Base-by-base conservation (phyloP, 1,140 invertebrate genomes). In the Camponotus vicinus region DNA sequence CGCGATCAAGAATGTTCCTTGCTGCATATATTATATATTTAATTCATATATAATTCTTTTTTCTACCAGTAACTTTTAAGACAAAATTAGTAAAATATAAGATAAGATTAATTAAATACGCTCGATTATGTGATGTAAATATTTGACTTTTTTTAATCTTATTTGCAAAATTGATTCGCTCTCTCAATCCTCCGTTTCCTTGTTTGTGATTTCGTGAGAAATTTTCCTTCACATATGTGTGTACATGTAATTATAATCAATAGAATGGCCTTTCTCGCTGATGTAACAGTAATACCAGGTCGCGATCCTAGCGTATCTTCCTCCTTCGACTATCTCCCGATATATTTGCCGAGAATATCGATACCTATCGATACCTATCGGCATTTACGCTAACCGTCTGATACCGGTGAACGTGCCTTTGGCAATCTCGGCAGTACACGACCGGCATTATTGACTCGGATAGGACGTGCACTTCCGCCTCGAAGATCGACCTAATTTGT, bases 281-380 rank as follows among this genome's bases (percentile, higher is more conserved):
- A 57, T 78, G 37, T 49, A 76, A 55, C 63, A 78, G 71, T 77
- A 66, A 85, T 85, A 89, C 55, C 66, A 40, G 66, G 49, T 88
- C 86, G 77, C 71, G 86, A 66, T 76, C 84, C 67, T 78, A 40
- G 87, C 87, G 87, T 75, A 90, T 90, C 69, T 79, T 82, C 55
- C 57, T 70, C 57, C 57, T 70, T 67, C 61, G 69, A 71, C 67
- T 83, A 73, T 67, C 64, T 76, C 71, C 66, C 57, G 18, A n/a
- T 86, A 86, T 89, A 89, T 87, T 85, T 87, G 85, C 69, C 45
- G 45, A 70, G 87, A 86, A 89, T 90, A 89, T 90, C 89, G 85
- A 90, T 90, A 87, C 80, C 79, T 90, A 90, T 90, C 85, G 89
- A 90, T 90, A 86, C 80, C 69, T 90, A 90, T 90, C 85, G 89